Evolutionary conservation across 2,113 vertebrate genomes (phyloP), one percentile per base, ranked within the genome.

Genomic region (Pteropus alecto): DNA sequence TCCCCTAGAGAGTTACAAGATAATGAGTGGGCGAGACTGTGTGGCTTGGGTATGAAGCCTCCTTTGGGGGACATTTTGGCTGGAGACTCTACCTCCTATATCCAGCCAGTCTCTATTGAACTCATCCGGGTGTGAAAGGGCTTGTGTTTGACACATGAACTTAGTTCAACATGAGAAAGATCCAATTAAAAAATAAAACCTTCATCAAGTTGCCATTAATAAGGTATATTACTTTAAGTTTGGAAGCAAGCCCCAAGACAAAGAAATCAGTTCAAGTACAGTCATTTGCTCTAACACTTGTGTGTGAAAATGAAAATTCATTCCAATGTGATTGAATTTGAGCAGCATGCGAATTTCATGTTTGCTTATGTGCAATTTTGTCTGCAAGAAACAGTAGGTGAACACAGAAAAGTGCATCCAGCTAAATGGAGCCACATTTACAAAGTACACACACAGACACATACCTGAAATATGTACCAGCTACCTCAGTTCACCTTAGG

Each of bases 241-340:
- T 70, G 60, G 79, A 87, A 95, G 82, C 16, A 88, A 87, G 24
- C n/a, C 83, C 48, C 61, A 16, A 16, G 51, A 43, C 8, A 77
- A 74, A 78, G 63, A 79, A 65, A 58, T 46, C 30, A 35, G 46
- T 8, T 26, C 21, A 67, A 97, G 43, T 58, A 68, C 33, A 14
- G 30, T 84, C 33, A 65, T 84, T 16, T 85, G 58, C 76, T 82
- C 14, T 41, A 30, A 78, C 8, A 33, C n/a, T 68, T 56, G 41
- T 81, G 87, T 92, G 15, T 41, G 41, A 92, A 96, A 94, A 94
- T 2, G 7, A 21, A 67, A 51, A 88, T 96, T 58, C 71, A 63
- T 94, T 84, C 76, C 77, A 68, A n/a, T 1, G 19, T 87, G 84
- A 97, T 19, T 71, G 85, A 7, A 87, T 65, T 30, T 71, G 24